Percentiles rank a stretch among this genome's conserved stretches.
Evolutionary conservation across 2,797 vertebrate genomes (phyloP).

Genomic region (Neomorphus geoffroyi): DNA sequence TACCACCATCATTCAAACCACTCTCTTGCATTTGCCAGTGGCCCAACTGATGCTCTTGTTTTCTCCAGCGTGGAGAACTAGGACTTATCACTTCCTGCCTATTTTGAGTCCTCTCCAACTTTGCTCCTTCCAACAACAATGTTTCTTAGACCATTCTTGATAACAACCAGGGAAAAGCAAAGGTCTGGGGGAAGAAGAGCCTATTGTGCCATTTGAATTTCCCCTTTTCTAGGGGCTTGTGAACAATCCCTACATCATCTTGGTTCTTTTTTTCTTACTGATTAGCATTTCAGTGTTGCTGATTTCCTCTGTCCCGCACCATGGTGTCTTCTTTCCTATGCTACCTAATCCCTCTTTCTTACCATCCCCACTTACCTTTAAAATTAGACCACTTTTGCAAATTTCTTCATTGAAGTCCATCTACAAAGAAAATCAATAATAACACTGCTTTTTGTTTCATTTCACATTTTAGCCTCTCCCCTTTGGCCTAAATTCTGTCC

Average conservation of each 20-base stretch:
- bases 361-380: background rate
- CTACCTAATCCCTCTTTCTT: background rate
- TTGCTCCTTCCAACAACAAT: background rate
- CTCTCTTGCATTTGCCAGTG: background rate
- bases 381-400: background rate
- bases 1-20: background rate
- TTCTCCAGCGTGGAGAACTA: background rate
- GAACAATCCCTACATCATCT: conserved; percentile 24
- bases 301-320: conserved; percentile 18
- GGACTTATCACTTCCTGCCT: conserved; percentile 30
- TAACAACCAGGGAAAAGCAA: conserved; percentile 20
- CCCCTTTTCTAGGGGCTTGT: conserved; percentile 29
- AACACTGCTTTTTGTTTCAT: background rate
- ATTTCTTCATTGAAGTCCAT: background rate
- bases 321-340: background rate
- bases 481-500: conserved; percentile 19
- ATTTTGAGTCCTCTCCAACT: conserved; percentile 16
- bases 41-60: background rate
- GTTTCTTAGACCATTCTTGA: background rate
- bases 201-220: conserved; percentile 36
- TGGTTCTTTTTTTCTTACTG: conserved; percentile 42
- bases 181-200: conserved; percentile 31
- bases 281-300: background rate
- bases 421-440: conserved; percentile 9
- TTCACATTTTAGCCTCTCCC: background rate